Evolutionary conservation across 2,797 vertebrate species (phyloP).

Genomic region (Fringilla coelebs): DNA sequence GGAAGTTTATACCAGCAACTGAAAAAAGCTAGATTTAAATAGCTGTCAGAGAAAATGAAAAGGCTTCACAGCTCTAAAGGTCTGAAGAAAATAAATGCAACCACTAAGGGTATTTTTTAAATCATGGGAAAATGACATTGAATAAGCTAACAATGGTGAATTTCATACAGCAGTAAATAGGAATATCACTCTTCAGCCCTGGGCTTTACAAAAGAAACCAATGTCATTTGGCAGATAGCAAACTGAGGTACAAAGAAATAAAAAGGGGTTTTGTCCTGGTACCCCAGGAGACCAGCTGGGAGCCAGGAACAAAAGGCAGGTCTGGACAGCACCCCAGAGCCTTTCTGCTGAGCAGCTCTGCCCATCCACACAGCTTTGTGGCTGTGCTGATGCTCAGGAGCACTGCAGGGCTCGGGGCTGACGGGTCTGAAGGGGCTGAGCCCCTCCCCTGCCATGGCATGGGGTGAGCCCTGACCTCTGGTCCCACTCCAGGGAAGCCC

Average conservation of each 20-base stretch:
- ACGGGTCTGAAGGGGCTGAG: background rate
- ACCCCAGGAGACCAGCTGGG: background rate
- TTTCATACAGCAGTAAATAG: background rate
- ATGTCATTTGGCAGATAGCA: background rate
- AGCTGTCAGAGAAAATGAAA: conserved; percentile 18
- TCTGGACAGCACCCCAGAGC: background rate
- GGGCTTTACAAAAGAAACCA: background rate
- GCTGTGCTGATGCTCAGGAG: background rate
- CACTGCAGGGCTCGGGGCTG: background rate
- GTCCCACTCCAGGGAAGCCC: background rate
- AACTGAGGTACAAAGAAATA: background rate
- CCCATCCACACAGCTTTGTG: background rate
- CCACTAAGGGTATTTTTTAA: background rate
- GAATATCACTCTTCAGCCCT: background rate
- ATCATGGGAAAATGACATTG: background rate
- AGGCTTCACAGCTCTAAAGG: background rate
- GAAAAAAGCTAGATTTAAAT: conserved; percentile 21
- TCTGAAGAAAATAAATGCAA: conserved; percentile 7
- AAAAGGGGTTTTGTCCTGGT: background rate
- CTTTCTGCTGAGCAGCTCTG: background rate
- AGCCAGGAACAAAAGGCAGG: background rate
- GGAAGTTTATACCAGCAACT: background rate
- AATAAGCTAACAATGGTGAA: background rate
- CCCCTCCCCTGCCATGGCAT: background rate
- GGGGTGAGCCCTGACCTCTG: background rate